These are phyloP conservation scores for Xiphydria camelus DNA, from an alignment of 2,888 invertebrate genomes.

Conservation along the genomic window DNA sequence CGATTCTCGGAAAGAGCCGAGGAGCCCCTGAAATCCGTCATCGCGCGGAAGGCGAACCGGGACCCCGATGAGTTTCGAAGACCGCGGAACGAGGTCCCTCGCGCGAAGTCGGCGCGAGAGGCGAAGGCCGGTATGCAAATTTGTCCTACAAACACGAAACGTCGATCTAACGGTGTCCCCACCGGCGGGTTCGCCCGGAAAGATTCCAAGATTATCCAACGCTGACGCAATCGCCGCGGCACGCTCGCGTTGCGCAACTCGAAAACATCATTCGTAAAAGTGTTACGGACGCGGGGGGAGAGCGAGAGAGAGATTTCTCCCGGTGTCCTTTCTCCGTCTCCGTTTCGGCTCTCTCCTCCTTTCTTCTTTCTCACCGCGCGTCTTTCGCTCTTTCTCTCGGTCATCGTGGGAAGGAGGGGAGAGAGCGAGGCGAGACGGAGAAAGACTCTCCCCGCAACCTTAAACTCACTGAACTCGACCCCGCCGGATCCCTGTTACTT, in stretches of 20 bases:
- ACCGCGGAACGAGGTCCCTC: too few relatives aligned
- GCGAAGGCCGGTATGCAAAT: constrained; percentile 24
- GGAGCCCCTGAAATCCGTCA: too few relatives aligned
- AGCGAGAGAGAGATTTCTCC: background rate
- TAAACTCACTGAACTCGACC: constrained; percentile 40
- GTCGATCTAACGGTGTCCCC: constrained; percentile 19
- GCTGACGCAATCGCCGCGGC: constrained; percentile 34
- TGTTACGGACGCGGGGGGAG: constrained; percentile 25
- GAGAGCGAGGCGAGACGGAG: constrained; percentile 14
- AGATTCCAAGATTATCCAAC: constrained; percentile 41
- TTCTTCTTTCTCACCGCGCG: constrained; percentile 18
- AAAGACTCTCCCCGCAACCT: constrained; percentile 38
- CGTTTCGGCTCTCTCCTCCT: constrained; percentile 18
- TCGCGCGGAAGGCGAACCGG: too few relatives aligned
- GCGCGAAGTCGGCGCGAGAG: too few relatives aligned
- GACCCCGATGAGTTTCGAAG: too few relatives aligned
- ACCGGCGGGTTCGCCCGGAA: constrained; percentile 18
- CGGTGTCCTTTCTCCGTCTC: constrained; percentile 11
- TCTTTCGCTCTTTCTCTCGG: too few relatives aligned
- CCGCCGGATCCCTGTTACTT: constrained; percentile 13
- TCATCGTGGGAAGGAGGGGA: too few relatives aligned
- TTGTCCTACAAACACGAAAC: constrained; percentile 26
- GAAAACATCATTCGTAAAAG: constrained; percentile 42
- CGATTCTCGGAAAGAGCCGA: too few relatives aligned
- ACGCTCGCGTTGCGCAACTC: constrained; percentile 39